These are phyloP conservation scores for Dicroscelio sp. DNA, from an alignment of 2,888 invertebrate genomes.

Conservation along the genomic window DNA sequence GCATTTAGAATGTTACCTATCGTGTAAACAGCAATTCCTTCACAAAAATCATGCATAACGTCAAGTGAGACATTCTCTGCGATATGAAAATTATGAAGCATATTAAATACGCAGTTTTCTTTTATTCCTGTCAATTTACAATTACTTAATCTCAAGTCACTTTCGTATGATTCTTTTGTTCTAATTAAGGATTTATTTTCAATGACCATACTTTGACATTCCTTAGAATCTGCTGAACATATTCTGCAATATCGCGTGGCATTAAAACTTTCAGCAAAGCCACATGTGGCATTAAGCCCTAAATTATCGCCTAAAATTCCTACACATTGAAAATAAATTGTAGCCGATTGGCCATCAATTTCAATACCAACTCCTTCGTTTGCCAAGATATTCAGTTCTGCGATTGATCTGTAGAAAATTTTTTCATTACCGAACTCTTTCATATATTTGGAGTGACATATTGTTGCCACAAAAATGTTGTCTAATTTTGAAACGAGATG, in stretches of 20 bases:
- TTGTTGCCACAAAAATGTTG: conserved; percentile 66
- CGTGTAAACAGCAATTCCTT: conserved; percentile 56
- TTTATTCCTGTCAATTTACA: conserved; percentile 56
- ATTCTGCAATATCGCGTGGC: conserved; percentile 45
- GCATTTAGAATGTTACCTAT: conserved; percentile 52
- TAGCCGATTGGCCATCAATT: conserved; percentile 15
- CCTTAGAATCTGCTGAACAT: conserved; percentile 40
- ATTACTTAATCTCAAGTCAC: conserved; percentile 50
- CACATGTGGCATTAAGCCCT: conserved; percentile 37
- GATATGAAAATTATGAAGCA: conserved; percentile 69
- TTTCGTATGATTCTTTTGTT: conserved; percentile 69
- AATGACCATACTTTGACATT: conserved; percentile 72
- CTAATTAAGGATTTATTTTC: conserved; percentile 67
- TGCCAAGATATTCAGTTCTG: conserved; percentile 52
- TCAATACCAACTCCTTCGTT: conserved; percentile 52
- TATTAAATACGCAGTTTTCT: conserved; percentile 65
- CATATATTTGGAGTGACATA: conserved; percentile 65
- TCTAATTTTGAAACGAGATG: conserved; percentile 55
- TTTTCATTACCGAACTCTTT: conserved; percentile 63
- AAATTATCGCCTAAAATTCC: conserved; percentile 30
- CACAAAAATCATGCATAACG: conserved; percentile 56
- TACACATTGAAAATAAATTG: conserved; percentile 23
- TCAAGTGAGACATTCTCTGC: conserved; percentile 56
- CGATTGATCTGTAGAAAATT: conserved; percentile 64
- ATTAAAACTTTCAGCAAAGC: conserved; percentile 42